Conservation (phyloP, 2,888 invertebrate genomes). For the Chrysodeixis includens region DNA sequence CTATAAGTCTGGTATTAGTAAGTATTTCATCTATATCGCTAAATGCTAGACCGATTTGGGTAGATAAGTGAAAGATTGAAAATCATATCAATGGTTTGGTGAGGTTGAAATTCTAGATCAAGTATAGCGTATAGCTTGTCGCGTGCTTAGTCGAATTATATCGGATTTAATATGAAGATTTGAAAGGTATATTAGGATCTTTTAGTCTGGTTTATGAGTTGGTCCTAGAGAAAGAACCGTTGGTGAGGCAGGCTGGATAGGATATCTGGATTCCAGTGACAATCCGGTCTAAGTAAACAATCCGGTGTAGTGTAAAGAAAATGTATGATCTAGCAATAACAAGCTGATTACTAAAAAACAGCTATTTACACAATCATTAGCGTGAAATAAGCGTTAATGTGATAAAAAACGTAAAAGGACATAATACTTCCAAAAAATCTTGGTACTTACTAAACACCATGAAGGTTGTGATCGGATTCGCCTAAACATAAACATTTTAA, state of each 20-base stretch:
- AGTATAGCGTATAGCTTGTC: slow-evolving; percentile 1
- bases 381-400: neutral
- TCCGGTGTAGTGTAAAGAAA: neutral
- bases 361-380: slow-evolving; percentile 2
- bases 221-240: neutral
- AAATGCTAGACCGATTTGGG: neutral
- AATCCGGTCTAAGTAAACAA: slow-evolving; percentile 15
- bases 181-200: neutral
- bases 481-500: slow-evolving; percentile 32
- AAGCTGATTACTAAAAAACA: neutral
- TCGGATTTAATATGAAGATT: neutral
- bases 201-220: neutral
- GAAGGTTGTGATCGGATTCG: slow-evolving; percentile 36
- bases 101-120: neutral
- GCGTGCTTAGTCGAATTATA: neutral
- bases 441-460: slow-evolving; percentile 37
- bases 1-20: neutral
- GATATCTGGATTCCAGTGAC: slow-evolving; percentile 37
- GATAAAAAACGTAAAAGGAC: slow-evolving; percentile 17
- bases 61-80: neutral
- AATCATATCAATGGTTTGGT: neutral
- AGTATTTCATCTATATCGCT: neutral
- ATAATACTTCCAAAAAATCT: slow-evolving; percentile 18
- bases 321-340: neutral
- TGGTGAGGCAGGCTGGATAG: slow-evolving; percentile 37